Base-by-base conservation (phyloP, 1,140 invertebrate genomes). In the Periplaneta americana region DNA sequence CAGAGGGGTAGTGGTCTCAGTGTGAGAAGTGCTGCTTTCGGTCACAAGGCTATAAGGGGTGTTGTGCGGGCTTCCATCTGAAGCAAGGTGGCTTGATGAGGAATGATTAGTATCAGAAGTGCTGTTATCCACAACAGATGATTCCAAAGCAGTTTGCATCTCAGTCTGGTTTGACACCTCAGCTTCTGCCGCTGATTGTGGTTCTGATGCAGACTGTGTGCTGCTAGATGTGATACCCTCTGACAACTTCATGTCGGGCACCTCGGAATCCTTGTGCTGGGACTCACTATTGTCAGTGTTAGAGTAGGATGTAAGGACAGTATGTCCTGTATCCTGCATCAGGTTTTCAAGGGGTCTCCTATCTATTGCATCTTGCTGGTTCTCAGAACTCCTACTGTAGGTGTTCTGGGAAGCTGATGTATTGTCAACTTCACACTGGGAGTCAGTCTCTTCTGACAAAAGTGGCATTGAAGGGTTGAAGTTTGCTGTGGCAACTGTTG, bases 401-500 rank as follows among this genome's bases (percentile, higher is more conserved):
- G 48, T 66, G 48, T 66, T 28, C 6, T 66, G 22, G 11, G 48
- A n/a, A n/a, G 22, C 48, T 66, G 48, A 28, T 66, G 22, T 28
- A 11, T 66, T 13, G 13, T 66, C 34, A 78, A 28, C 11, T 37
- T 34, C 34, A 36, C n/a, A 13, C 13, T 34, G 36, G 33, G 34
- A 36, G n/a, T 36, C 33, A 10, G 48, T 39, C n/a, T 80, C 79
- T 80, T 80, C 79, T 34, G 79, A 66, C 28, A 80, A 32, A 17
- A 80, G 32, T 17, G 79, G 79, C 79, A 80, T 80, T 32, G 79
- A 80, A 32, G 48, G 79, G 17, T 80, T 36, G 32, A 80, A 57
- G 17, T 22, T 80, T 11, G n/a, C n/a, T 78, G 34, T 34, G 9
- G 76, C 35, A 35, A 31, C 28, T 31, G n/a, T 10, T 28, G 11